phyloP scores from a whole-genome alignment of 2,113 vertebrate species.

The Hymenochirus boettgeri region DNA sequence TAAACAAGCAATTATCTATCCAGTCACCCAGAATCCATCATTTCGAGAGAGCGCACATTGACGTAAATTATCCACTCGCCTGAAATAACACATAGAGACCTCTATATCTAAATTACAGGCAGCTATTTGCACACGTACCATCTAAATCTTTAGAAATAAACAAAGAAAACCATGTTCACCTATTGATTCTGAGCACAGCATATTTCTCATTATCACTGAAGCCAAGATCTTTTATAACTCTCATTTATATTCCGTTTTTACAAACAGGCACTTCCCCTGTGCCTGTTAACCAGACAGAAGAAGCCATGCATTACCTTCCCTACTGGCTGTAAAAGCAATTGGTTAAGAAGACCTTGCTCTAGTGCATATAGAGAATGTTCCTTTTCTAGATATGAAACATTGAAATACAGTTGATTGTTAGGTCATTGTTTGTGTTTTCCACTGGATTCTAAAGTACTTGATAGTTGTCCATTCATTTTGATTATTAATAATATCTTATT shows the following conservation, averaged over 20 bases:
- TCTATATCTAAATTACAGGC: constrained; percentile 25
- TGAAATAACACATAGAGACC: constrained; percentile 8
- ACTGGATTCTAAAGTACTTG: no score
- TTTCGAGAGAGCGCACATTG: constrained; percentile 6
- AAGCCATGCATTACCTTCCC: not conserved
- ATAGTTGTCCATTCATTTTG: no score
- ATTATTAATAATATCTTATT: no score
- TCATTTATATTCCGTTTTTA: constrained; percentile 28
- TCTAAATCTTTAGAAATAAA: constrained; percentile 13
- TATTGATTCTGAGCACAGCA: constrained; percentile 23
- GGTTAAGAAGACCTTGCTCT: no score
- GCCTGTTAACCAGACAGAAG: constrained; percentile 10
- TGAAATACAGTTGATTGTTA: no score
- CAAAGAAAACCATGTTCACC: constrained; percentile 11
- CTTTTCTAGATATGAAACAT: no score
- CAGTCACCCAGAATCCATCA: constrained; percentile 23
- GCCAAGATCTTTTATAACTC: constrained; percentile 19
- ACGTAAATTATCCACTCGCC: constrained; percentile 23
- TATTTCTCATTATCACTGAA: constrained; percentile 26
- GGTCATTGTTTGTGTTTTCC: no score
- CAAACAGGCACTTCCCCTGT: constrained; percentile 5
- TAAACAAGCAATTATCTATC: constrained; percentile 31
- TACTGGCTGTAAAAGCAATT: not conserved
- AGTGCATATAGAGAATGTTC: no score
- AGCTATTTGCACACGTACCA: constrained; percentile 17